These are phyloP conservation scores for Ischnura elegans DNA, from an alignment of 2,888 invertebrate species.

Conservation along the genomic window DNA sequence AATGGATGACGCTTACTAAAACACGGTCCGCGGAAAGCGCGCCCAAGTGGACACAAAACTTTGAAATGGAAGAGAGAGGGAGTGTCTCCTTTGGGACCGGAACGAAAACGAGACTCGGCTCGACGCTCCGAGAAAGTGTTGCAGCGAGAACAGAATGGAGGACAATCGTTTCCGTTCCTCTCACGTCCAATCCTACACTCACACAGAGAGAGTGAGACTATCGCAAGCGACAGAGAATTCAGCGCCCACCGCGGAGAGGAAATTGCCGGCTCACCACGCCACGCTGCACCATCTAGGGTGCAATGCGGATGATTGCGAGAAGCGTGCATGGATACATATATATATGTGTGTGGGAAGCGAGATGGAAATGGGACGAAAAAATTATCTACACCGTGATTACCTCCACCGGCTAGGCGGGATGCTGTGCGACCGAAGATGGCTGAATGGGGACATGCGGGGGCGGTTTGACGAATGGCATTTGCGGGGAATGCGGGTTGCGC, in stretches of 20 bases:
- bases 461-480: not conserved
- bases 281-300: constrained; percentile 13
- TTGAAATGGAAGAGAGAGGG: not conserved
- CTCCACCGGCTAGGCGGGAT: not conserved
- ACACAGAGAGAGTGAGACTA: not conserved
- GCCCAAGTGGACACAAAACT: constrained; percentile 8
- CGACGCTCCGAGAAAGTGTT: not conserved
- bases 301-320: constrained; percentile 35
- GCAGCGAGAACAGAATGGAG: not conserved
- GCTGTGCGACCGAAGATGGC: not conserved
- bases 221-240: not conserved
- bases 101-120: constrained; percentile 1
- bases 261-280: not conserved
- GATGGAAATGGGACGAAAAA: not conserved
- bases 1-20: not conserved
- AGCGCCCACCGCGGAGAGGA: not conserved
- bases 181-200: not conserved
- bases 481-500: not conserved
- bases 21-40: not conserved
- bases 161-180: not conserved
- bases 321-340: not conserved
- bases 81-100: not conserved
- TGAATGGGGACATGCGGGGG: not conserved
- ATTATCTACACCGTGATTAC: not conserved
- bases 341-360: not conserved